Percentiles rank a stretch among this genome's conserved stretches.
Conservation (phyloP, 2,113 vertebrate species). For the Herpetotheres cachinnans region DNA sequence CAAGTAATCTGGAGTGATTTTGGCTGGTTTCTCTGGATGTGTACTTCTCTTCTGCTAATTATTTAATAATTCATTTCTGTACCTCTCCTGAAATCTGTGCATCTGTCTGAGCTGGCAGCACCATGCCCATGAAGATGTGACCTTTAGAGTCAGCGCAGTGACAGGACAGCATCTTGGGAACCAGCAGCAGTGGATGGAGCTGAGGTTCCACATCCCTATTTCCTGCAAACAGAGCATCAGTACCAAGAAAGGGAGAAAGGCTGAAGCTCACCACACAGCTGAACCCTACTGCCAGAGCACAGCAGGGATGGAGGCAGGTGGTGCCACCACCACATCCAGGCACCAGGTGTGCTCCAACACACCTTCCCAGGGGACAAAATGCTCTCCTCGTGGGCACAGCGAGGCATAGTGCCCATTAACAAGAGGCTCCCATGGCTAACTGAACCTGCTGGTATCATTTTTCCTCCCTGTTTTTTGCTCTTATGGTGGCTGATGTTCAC, state of each 20-base stretch:
- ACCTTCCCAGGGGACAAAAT: background rate
- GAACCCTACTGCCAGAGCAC: background rate
- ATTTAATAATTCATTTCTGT: background rate
- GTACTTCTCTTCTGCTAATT: background rate
- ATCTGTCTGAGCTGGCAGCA: accelerated
- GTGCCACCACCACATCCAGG: background rate
- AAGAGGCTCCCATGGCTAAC: background rate
- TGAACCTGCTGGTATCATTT: accelerated
- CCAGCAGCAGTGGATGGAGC: background rate
- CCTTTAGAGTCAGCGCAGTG: background rate
- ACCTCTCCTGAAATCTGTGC: background rate
- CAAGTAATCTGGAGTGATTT: background rate
- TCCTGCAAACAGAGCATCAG: background rate
- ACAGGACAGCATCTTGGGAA: background rate
- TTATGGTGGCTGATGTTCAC: background rate
- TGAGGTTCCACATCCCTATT: background rate
- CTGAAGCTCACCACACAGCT: background rate
- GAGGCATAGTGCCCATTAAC: too few species aligned
- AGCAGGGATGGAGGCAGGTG: background rate
- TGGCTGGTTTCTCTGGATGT: background rate
- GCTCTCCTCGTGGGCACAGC: background rate
- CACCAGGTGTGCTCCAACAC: accelerated
- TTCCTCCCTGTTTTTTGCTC: background rate
- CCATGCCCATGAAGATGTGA: background rate
- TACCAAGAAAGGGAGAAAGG: background rate